Base-by-base conservation (phyloP, 2,113 vertebrate genomes). In the Cathartes aura region DNA sequence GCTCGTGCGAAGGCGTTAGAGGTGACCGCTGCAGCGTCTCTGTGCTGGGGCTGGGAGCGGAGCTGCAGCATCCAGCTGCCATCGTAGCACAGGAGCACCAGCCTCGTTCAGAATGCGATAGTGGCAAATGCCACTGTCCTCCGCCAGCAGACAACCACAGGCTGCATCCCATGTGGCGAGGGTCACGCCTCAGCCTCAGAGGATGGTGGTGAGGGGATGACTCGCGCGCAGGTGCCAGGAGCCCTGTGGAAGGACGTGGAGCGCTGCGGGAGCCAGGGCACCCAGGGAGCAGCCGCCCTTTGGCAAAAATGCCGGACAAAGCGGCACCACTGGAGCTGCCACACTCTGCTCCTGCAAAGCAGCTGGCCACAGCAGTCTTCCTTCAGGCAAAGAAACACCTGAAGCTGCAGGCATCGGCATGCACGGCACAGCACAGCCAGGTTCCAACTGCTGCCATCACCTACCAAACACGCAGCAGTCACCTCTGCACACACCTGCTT, bases 101-200 rank as follows among this genome's bases (percentile, higher is more conserved):
- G 22, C 66, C 60, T 32, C 0, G 0, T 19, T 50, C 58, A 76
- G 36, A n/a, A 47, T 2, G 21, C 3, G 67, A 9, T 7, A 24
- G 27, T 16, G 40, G 58, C 40, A 73, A 62, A 53, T 7, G 67
- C 8, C 63, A 68, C 47, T 0, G 1, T 43, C 38, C 47, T 62
- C 0, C 3, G 4, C 12, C 64, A 43, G 71, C 43, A 36, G 53
- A 80, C 10, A 34, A 78, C 53, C 5, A 2, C 20, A 15, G 81
- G 52, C 82, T 71, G 55, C 6, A 2, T 36, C 47, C 56, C 5
- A 0, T 2, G 17, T 3, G 17, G 11, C 0, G 0, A 58, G 47
- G 42, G 62, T 47, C 4, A 0, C 34, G 30, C 19, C 32, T 67
- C 22, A 23, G 45, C 13, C 45, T 30, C 1, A 0, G 42, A 36